A percentile compares a stretch with the other conserved stretches of the same genome.
phyloP scores from a whole-genome alignment of 2,113 vertebrate species.

The Ceyx margarethae region DNA sequence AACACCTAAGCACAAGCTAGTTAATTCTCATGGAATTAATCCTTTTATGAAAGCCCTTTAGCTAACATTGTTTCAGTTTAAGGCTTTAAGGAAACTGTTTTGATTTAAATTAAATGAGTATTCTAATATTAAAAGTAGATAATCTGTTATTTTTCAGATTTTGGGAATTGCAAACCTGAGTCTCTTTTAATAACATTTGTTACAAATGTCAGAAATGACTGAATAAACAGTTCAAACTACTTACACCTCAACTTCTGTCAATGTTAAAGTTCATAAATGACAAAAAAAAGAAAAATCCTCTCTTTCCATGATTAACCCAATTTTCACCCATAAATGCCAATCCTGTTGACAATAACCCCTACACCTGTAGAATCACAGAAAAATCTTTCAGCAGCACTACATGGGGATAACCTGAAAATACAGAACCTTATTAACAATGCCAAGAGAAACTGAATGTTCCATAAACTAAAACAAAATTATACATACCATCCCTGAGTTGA shows the following conservation, averaged over 20 bases:
- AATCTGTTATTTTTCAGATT: constrained; percentile 15
- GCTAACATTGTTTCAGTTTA: constrained; percentile 7
- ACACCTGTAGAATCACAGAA: background rate
- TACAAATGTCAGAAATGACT: background rate
- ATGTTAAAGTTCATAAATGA: background rate
- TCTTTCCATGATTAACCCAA: background rate
- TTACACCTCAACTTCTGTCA: background rate
- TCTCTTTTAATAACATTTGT: background rate
- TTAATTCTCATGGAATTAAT: constrained; percentile 17
- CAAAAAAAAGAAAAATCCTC: background rate
- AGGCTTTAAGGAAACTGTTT: background rate
- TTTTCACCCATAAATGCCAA: background rate
- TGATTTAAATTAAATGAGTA: constrained; percentile 21
- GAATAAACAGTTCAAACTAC: background rate
- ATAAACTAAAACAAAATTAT: background rate
- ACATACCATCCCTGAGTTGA: background rate
- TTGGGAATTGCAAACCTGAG: background rate
- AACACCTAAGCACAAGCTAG: background rate
- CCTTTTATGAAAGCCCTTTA: constrained; percentile 17
- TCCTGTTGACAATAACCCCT: background rate
- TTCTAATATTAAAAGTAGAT: background rate
- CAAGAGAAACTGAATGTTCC: background rate
- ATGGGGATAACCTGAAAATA: background rate
- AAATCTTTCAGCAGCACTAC: background rate
- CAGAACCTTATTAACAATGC: background rate